A percentile compares a stretch with the other conserved stretches of the same genome.
These are phyloP conservation scores for Ophthalmolycus amberensis DNA, from an alignment of 2,113 vertebrate species.

Conservation along the genomic window DNA sequence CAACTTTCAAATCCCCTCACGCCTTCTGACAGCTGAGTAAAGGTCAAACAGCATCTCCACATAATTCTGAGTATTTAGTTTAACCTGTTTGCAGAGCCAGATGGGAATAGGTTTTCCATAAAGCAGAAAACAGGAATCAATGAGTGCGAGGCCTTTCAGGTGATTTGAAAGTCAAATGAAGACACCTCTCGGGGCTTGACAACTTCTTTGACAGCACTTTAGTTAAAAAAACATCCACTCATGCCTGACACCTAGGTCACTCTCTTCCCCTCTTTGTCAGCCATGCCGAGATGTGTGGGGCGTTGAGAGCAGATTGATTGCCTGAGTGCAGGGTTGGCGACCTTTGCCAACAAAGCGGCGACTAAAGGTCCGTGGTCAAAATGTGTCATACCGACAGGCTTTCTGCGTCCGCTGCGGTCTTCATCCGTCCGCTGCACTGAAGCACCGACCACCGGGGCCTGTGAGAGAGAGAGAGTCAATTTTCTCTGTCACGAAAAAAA, in stretches of 20 bases:
- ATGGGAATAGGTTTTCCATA: constrained; percentile 36
- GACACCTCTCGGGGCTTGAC: constrained; percentile 36
- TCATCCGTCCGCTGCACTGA: constrained; percentile 7
- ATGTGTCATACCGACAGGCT: constrained; percentile 12
- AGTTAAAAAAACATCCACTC: constrained; percentile 16
- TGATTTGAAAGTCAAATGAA: constrained; percentile 60
- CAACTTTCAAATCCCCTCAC: not conserved
- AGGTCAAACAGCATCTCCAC: constrained; percentile 42
- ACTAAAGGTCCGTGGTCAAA: constrained; percentile 22
- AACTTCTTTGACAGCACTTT: constrained; percentile 47
- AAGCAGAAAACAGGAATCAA: constrained; percentile 42
- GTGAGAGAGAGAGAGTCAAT: constrained; percentile 4
- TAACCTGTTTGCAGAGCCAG: constrained; percentile 39
- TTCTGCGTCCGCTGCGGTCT: not conserved
- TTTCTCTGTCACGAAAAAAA: constrained; percentile 13
- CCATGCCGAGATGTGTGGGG: constrained; percentile 33
- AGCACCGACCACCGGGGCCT: not conserved
- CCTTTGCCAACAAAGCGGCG: constrained; percentile 55
- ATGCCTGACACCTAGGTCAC: constrained; percentile 17
- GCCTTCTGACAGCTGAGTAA: constrained; percentile 19
- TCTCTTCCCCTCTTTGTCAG: constrained; percentile 35
- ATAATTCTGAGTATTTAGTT: constrained; percentile 44
- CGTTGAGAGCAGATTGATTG: constrained; percentile 66
- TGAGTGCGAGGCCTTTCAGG: constrained; percentile 25
- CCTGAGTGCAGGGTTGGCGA: constrained; percentile 48